Evolutionary conservation across 2,797 vertebrate species (phyloP).

Genomic region (Onychomys torridus): DNA sequence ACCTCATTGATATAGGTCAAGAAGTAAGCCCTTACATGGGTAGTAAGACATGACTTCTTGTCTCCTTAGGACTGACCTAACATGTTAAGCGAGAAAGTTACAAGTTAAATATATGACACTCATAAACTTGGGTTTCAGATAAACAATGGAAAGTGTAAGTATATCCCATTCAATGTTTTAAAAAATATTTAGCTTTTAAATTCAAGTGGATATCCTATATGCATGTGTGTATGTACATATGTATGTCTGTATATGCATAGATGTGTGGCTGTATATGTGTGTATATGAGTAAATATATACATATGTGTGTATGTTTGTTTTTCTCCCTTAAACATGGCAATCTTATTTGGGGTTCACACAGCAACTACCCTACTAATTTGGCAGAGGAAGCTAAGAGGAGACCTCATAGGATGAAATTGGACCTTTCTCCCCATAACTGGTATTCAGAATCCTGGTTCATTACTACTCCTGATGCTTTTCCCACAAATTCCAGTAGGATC

Average conservation of each 20-base stretch:
- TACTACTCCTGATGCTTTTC: constrained; percentile 73
- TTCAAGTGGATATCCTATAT: neutral
- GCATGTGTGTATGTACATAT: neutral
- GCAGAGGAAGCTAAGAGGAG: neutral
- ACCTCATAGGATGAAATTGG: neutral
- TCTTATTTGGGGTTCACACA: neutral
- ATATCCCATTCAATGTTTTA: neutral
- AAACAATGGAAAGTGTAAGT: neutral
- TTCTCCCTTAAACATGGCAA: neutral
- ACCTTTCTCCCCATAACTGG: neutral
- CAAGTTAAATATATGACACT: neutral
- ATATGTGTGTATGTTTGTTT: neutral
- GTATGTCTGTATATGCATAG: neutral
- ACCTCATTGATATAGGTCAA: neutral
- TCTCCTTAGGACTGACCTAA: neutral
- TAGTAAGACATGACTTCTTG: neutral
- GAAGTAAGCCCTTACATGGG: neutral
- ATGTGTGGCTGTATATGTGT: neutral
- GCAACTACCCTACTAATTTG: neutral
- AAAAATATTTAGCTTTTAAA: constrained; percentile 31
- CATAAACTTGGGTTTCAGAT: constrained; percentile 44
- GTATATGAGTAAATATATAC: neutral
- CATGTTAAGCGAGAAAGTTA: neutral
- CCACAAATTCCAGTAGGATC: constrained; percentile 71
- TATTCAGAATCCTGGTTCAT: neutral